These are phyloP conservation scores for Ochlodes sylvanus DNA, from an alignment of 2,888 invertebrate genomes.

Conservation along the genomic window DNA sequence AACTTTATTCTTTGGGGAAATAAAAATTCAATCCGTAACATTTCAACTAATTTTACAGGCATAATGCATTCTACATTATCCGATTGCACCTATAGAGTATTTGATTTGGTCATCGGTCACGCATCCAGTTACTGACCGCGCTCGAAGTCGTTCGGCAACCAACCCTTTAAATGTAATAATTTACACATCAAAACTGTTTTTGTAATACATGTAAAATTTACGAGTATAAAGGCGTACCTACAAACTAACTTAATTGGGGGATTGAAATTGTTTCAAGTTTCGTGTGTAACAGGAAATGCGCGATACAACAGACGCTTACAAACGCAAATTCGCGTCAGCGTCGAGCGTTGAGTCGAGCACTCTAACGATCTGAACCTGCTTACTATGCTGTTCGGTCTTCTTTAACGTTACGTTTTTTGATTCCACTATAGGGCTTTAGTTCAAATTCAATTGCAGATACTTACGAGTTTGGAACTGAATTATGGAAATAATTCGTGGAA, in stretches of 20 bases:
- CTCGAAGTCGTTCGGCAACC: no score
- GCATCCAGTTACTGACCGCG: no score
- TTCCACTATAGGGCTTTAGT: neutral
- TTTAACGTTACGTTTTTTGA: conserved; percentile 3
- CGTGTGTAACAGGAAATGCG: conserved; percentile 27
- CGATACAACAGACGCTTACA: conserved; percentile 44
- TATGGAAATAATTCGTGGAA: no score
- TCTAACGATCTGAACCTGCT: conserved; percentile 15
- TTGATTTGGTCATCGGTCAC: no score
- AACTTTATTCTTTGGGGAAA: no score
- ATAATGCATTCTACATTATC: no score
- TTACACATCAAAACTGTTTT: neutral
- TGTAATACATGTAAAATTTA: neutral
- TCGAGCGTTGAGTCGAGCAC: neutral
- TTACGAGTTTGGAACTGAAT: no score
- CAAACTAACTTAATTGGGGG: conserved; percentile 12
- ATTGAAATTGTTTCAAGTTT: conserved; percentile 18
- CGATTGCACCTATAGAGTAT: no score
- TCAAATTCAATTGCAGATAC: neutral
- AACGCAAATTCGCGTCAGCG: conserved; percentile 44
- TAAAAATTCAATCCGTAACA: no score
- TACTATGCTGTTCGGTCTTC: conserved; percentile 4
- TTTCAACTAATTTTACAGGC: no score
- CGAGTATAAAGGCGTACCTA: neutral
- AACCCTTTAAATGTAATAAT: neutral